Base-by-base conservation (phyloP, 1,140 invertebrate species). In the Lithobius niger region DNA sequence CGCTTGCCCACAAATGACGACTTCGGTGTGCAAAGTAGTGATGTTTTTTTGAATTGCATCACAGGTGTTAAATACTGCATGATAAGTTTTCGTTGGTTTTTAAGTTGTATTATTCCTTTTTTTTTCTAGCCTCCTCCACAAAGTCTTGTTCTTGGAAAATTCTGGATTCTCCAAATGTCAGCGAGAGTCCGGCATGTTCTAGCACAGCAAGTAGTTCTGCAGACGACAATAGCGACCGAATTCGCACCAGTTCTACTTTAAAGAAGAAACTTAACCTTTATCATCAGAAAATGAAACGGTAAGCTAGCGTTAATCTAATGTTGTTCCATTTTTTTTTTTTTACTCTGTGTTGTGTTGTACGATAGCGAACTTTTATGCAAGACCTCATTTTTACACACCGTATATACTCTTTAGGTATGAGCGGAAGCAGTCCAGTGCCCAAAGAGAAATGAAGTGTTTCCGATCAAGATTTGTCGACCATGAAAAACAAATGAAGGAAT, bases 281-380 rank as follows among this genome's bases (percentile, higher is more conserved):
- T 56, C 87, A 87, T 60, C 84, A 87, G 66, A 84, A 84, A 52
- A 90, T 89, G 84, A 88, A 87, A 68, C 81, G 83, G 73, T 81
- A 59, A 64, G n/a, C n/a, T n/a, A n/a, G n/a, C n/a, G n/a, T n/a
- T n/a, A n/a, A n/a, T n/a, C n/a, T n/a, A n/a, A n/a, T n/a, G n/a
- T n/a, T n/a, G n/a, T n/a, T n/a, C n/a, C n/a, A n/a, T n/a, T n/a
- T n/a, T n/a, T n/a, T n/a, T n/a, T n/a, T n/a, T n/a, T n/a, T n/a
- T n/a, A n/a, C n/a, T n/a, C n/a, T n/a, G n/a, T n/a, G n/a, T n/a
- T n/a, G n/a, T n/a, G n/a, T n/a, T n/a, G n/a, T n/a, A n/a, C n/a
- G n/a, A n/a, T n/a, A n/a, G n/a, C n/a, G n/a, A n/a, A n/a, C n/a
- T n/a, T n/a, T n/a, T n/a, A n/a, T n/a, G n/a, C n/a, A n/a, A n/a